phyloP scores from a whole-genome alignment of 2,113 vertebrate species.

The Aldabrachelys gigantea region DNA sequence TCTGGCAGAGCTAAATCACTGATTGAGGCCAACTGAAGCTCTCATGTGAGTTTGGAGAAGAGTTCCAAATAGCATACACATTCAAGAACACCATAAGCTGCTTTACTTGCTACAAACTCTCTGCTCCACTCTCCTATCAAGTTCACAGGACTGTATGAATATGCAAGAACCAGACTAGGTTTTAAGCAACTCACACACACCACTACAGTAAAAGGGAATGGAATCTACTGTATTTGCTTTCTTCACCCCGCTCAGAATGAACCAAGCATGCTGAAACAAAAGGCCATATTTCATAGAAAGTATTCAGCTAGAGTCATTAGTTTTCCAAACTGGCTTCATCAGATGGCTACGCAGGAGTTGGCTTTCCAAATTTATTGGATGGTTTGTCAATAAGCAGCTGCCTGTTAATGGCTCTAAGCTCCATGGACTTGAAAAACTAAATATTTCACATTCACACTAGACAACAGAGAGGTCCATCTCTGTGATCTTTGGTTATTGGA shows the following conservation, averaged over 20 bases:
- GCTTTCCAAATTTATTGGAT: conserved; percentile 73
- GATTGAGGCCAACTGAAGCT: conserved; percentile 12
- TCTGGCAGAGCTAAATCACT: conserved; percentile 49
- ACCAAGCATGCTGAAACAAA: conserved; percentile 44
- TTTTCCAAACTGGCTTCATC: conserved; percentile 60
- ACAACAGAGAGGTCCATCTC: conserved; percentile 31
- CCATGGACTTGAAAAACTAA: conserved; percentile 62
- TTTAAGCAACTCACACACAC: background rate
- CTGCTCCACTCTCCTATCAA: background rate
- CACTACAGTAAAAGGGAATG: background rate
- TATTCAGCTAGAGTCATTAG: conserved; percentile 55
- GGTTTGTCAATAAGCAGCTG: conserved; percentile 70
- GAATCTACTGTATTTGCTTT: conserved; percentile 3
- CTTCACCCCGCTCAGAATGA: background rate
- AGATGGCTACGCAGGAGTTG: conserved; percentile 69
- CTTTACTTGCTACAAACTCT: background rate
- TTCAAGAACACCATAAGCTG: background rate
- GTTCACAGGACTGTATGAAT: background rate
- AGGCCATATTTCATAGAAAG: conserved; percentile 63
- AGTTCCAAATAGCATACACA: conserved; percentile 17
- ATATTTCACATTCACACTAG: conserved; percentile 35
- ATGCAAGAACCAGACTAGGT: background rate
- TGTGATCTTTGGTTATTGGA: background rate
- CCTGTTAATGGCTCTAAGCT: conserved; percentile 66
- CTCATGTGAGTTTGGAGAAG: conserved; percentile 2